Conservation (phyloP, 2,797 vertebrate genomes). For the Dipus sagitta region DNA sequence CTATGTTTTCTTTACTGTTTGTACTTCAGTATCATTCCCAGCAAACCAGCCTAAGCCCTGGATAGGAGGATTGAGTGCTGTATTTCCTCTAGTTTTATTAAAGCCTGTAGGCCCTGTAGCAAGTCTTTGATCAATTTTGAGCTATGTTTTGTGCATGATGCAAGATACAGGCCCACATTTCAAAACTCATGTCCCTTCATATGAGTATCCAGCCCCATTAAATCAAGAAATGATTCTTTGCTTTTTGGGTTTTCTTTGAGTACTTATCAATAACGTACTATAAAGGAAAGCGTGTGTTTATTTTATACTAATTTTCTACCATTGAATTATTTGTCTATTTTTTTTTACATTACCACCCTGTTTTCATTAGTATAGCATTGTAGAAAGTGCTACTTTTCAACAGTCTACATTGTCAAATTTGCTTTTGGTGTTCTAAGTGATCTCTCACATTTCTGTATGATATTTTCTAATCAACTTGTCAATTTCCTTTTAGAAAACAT, state of each 20-base stretch:
- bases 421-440: neutral
- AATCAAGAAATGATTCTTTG: neutral
- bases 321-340: neutral
- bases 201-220: neutral
- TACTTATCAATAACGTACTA: neutral
- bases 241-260: neutral
- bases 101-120: neutral
- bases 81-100: neutral
- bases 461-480: neutral
- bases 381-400: neutral
- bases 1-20: neutral
- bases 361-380: neutral
- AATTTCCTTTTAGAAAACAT: neutral
- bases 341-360: neutral
- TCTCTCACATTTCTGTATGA: neutral
- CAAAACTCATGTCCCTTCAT: neutral
- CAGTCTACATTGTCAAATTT: neutral
- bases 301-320: neutral
- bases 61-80: neutral
- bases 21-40: neutral
- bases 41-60: neutral
- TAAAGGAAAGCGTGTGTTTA: neutral
- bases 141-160: neutral
- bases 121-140: neutral
- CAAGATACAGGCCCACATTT: neutral